Evolutionary conservation across 2,888 invertebrate species (phyloP), one percentile per base, ranked within the genome.

Genomic region (Caenorhabditis angaria): DNA sequence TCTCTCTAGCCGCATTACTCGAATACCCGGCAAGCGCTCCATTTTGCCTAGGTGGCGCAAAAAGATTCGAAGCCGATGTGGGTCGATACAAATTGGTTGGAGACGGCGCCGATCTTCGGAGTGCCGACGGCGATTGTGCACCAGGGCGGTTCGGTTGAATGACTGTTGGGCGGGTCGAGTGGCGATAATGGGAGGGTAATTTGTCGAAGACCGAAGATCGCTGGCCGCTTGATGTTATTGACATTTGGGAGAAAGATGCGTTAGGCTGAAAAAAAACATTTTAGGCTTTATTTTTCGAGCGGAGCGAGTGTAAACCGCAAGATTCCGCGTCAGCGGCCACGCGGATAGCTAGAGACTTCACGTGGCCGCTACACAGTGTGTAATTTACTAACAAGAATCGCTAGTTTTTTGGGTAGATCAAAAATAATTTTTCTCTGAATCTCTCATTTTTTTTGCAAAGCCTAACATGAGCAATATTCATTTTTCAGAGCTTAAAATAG

Each of bases 101-200:
- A 0, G 59, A 53, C 8, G 66, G n/a, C n/a, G n/a, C n/a, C n/a
- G n/a, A n/a, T n/a, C 61, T 63, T n/a, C 74, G 62, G 20, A 70
- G 74, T 56, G 73, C 70, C 25, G 73, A 78, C 20, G 77, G 83
- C n/a, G 70, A 74, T 27, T 71, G 72, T 10, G 79, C 79, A 10
- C 76, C 73, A 22, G 77, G 60, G 0, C 76, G 66, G 18, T 71
- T 64, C n/a, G 84, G 84, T 58, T 84, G 84, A 29, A 83, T 76
- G 14, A 82, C 81, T 18, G 81, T 77, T 4, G 84, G 83, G 18
- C 85, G 70, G 41, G 71, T 78, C 6, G 83, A 75, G 25, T 76
- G 78, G 47, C 78, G 70, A 65, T 85, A 85, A 56, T 84, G 84
- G 0, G 83, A 61, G 12, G 85, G 85, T 25, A 85, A 78, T 35